phyloP scores from a whole-genome alignment of 2,113 vertebrate species.

The Marmota flaviventris region DNA sequence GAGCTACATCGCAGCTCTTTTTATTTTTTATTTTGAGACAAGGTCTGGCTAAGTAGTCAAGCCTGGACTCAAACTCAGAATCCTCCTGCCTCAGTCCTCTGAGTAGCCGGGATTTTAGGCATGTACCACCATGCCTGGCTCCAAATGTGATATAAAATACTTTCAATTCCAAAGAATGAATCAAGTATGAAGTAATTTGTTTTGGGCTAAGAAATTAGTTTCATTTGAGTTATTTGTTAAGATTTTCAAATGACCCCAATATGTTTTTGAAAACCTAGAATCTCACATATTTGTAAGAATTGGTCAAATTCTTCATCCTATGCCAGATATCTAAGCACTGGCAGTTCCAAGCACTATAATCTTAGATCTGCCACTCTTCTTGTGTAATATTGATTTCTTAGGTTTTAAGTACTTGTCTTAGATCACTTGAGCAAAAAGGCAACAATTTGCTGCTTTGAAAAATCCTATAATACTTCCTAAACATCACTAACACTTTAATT shows the following conservation, averaged over 20 bases:
- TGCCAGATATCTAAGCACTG: background rate
- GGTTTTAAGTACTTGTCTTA: conserved; percentile 14
- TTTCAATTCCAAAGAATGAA: conserved; percentile 66
- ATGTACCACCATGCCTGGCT: background rate
- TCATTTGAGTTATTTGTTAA: conserved; percentile 57
- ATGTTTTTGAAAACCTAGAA: conserved; percentile 14
- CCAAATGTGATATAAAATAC: conserved; percentile 56
- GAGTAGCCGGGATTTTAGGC: no score
- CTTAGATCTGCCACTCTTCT: background rate
- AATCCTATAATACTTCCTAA: background rate
- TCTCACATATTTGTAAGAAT: background rate
- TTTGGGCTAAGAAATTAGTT: conserved; percentile 55
- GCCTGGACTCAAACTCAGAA: background rate
- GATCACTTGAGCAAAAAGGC: background rate
- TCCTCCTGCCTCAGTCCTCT: no score
- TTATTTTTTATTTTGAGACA: background rate
- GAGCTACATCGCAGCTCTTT: background rate
- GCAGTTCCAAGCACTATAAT: background rate
- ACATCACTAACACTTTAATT: background rate
- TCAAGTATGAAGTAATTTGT: conserved; percentile 77
- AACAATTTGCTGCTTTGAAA: background rate
- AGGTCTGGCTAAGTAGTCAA: background rate
- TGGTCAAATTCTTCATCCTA: background rate
- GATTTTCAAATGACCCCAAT: background rate
- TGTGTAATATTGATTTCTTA: conserved; percentile 1